phyloP scores from a whole-genome alignment of 1,140 invertebrate genomes.

The Eciton burchellii region DNA sequence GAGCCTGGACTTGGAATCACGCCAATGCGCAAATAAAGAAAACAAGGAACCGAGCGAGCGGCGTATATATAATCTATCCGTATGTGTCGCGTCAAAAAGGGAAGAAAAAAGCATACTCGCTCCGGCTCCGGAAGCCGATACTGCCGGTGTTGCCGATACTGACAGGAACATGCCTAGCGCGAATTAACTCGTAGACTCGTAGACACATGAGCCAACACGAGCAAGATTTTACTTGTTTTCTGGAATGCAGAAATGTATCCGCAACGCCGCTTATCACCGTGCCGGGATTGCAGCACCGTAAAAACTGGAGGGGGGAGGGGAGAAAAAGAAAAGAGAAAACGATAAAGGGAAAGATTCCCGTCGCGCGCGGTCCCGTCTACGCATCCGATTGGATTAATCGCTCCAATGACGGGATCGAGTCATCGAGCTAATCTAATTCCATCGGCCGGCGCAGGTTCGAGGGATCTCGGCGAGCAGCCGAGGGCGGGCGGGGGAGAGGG shows the following conservation, averaged over 20 bases:
- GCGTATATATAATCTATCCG: background rate
- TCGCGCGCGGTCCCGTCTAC: constrained; percentile 42
- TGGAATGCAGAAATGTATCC: background rate
- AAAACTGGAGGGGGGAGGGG: too few relatives aligned
- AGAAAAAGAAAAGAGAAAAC: background rate
- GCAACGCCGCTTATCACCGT: too few relatives aligned
- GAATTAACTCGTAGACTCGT: background rate
- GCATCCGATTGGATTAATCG: constrained; percentile 70
- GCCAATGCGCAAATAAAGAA: background rate
- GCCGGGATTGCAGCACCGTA: too few relatives aligned
- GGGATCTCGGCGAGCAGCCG: constrained; percentile 68
- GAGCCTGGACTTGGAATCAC: constrained; percentile 15
- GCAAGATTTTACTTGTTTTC: too few relatives aligned
- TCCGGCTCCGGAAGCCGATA: too few relatives aligned
- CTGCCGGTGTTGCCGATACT: too few relatives aligned
- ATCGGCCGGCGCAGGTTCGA: constrained; percentile 66
- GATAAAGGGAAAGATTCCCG: constrained; percentile 21
- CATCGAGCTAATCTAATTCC: constrained; percentile 81
- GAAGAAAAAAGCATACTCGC: too few relatives aligned
- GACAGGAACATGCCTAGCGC: too few relatives aligned
- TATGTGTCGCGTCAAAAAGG: too few relatives aligned
- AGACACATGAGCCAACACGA: background rate
- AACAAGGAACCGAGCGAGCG: background rate
- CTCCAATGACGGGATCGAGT: constrained; percentile 70
- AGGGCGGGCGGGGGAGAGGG: constrained; percentile 25